Base-by-base conservation (phyloP, 2,888 invertebrate genomes). In the Lepidonotus clava region DNA sequence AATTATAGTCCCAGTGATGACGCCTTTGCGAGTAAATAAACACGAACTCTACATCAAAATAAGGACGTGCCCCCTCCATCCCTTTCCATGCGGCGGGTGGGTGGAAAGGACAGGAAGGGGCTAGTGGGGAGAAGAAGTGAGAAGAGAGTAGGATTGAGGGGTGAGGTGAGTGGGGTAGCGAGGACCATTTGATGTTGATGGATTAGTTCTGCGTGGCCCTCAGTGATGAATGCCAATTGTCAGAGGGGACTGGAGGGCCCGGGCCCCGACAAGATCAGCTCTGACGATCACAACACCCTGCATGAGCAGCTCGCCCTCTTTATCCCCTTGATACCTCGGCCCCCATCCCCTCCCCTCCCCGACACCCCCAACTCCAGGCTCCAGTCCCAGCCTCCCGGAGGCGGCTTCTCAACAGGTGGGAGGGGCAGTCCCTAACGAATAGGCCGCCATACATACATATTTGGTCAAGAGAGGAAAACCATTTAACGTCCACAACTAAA, bases 181-280 rank as follows among this genome's bases (percentile, higher is more conserved):
- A 6, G 46, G n/a, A n/a, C 46, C 46, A 46, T 46, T 46, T 46
- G 8, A 11, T 6, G 46, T 18, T 61, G 61, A 61, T 61, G 61
- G 61, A 61, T 61, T 61, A 61, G 61, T 6, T n/a, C 28, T 61
- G 61, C 24, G 61, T 2, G 28, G 61, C 61, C 61, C 28, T n/a
- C 24, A 61, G 61, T 61, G 61, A 61, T 61, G 61, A 61, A 61
- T 61, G 61, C 28, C 28, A 61, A 61, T 61, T 61, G 61, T 61
- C 61, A 61, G 61, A 61, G 61, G 61, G 28, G 28, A 61, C 61
- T 61, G 28, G 28, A 28, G 28, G 61, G 28, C 61, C 61, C 14
- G 28, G 61, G 61, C 24, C 61, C 61, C 28, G 2, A 18, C 5
- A 11, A 24, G n/a, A 61, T 61, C 61, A 14, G 61, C 61, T 61